Conservation (phyloP, 2,113 vertebrate genomes). For the Furnarius figulus region DNA sequence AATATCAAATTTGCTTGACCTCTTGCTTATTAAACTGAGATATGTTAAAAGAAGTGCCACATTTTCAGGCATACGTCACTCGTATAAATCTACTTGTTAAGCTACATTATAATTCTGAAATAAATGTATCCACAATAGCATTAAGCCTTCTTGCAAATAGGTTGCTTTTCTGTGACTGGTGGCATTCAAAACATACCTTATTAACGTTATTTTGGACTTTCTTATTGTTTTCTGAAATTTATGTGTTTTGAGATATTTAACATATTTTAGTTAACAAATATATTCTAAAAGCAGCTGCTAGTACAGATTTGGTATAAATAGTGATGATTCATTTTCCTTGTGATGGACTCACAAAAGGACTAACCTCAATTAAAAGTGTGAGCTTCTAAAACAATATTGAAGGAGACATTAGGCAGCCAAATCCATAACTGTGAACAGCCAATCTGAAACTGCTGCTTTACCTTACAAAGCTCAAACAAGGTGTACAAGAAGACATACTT, state of each 20-base stretch:
- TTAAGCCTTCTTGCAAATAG: background rate
- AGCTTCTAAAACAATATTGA: background rate
- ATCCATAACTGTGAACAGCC: background rate
- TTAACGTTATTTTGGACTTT: background rate
- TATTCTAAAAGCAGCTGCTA: background rate
- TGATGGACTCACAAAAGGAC: rapidly evolving
- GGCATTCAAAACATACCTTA: background rate
- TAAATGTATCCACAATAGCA: background rate
- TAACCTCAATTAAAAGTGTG: background rate
- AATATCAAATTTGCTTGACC: background rate
- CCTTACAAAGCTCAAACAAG: background rate
- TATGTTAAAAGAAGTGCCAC: background rate
- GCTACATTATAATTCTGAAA: background rate
- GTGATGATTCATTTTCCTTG: background rate
- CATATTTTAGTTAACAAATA: background rate
- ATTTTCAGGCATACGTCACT: background rate
- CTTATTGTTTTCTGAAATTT: background rate
- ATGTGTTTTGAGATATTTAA: background rate
- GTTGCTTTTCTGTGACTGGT: background rate
- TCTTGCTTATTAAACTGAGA: background rate
- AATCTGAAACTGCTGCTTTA: background rate
- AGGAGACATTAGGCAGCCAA: background rate
- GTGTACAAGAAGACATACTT: background rate
- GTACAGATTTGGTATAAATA: background rate
- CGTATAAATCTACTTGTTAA: background rate